phyloP scores from a whole-genome alignment of 2,888 invertebrate genomes.

The Chymomyza amoena region DNA sequence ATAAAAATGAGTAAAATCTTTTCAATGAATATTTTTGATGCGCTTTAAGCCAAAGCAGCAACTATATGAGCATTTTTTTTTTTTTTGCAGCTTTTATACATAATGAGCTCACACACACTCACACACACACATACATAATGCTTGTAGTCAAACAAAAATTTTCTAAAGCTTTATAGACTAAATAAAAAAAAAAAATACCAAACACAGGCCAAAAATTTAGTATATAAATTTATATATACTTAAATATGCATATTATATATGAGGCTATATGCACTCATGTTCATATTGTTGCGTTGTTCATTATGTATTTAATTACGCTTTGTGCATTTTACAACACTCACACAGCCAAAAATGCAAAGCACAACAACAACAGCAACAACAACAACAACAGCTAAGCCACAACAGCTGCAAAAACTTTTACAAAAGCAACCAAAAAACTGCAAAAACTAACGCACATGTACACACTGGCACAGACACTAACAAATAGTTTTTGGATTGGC shows the following conservation, averaged over 20 bases:
- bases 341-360: conserved; percentile 5
- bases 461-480: not conserved
- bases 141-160: not conserved
- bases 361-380: conserved; percentile 5
- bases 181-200: not conserved
- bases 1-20: not conserved
- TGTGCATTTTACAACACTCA: conserved; percentile 55
- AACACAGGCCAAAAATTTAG: not conserved
- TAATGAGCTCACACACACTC: not conserved
- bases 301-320: conserved; percentile 73
- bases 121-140: not conserved
- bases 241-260: not conserved
- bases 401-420: conserved; percentile 42
- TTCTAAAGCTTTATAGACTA: not conserved
- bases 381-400: conserved; percentile 5
- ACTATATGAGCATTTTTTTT: not conserved
- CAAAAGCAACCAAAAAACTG: conserved; percentile 27
- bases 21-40: not conserved
- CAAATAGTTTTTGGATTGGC: too few relatives aligned
- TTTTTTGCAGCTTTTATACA: not conserved
- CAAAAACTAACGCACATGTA: not conserved
- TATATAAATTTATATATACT: not conserved
- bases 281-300: conserved; percentile 62
- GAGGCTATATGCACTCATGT: conserved; percentile 19
- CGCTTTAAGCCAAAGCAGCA: not conserved